These are phyloP conservation scores for chimpanzee (Pan troglodytes) DNA, from an alignment of 2,113 vertebrate genomes.

Conservation along the genomic window NHGRI_mPanTro3-v2.1_pri NC_072415.2:41089001-41089500, in stretches of 20 bases:
- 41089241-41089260: not conserved
- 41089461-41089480: not conserved
- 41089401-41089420: not conserved
- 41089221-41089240: not conserved
- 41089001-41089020: conserved; percentile 32
- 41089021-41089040: conserved; percentile 2
- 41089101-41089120: not conserved
- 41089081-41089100: not conserved
- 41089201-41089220: not conserved
- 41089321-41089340: not conserved
- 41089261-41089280: not conserved
- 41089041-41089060: not conserved
- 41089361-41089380: not conserved
- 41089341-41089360: not conserved
- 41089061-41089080: not conserved
- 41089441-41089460: not conserved
- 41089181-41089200: not conserved
- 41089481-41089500: not conserved
- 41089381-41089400: not conserved
- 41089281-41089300: not conserved
- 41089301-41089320: not conserved
- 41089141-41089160: not conserved
- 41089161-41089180: not conserved
- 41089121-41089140: not conserved
- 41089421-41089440: not conserved